These are phyloP conservation scores for Kryphioiulus occultus DNA, from an alignment of 2,888 invertebrate species.

Conservation along the genomic window DNA sequence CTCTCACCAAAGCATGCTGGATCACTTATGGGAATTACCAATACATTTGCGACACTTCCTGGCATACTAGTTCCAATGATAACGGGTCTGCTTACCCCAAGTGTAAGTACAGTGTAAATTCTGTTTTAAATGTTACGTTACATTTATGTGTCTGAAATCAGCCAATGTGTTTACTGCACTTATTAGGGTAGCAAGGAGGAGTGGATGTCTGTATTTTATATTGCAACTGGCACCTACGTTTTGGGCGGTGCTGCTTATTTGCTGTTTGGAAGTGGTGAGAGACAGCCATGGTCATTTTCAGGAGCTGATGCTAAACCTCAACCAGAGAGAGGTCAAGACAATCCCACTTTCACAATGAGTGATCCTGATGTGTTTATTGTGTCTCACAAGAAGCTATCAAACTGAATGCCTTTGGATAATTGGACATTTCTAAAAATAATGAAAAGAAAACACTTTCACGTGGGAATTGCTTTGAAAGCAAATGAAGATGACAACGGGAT, in stretches of 20 bases:
- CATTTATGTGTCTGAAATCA: background rate
- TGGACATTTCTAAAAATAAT: background rate
- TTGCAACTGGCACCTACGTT: conserved; percentile 61
- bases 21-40: conserved; percentile 64
- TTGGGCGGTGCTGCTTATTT: conserved; percentile 62
- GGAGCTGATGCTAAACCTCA: background rate
- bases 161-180: background rate
- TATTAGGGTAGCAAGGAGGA: conserved; percentile 63
- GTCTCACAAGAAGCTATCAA: background rate
- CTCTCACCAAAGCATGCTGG: conserved; percentile 65
- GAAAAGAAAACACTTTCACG: too few relatives aligned
- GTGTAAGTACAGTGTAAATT: conserved; percentile 58
- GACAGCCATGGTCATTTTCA: conserved; percentile 61
- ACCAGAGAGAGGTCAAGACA: background rate
- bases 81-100: conserved; percentile 61
- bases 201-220: conserved; percentile 63
- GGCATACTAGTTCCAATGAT: conserved; percentile 63
- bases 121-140: background rate
- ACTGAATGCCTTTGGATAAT: too few relatives aligned
- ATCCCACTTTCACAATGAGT: background rate
- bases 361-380: background rate
- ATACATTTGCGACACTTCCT: conserved; percentile 63
- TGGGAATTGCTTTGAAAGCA: too few relatives aligned
- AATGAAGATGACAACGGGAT: too few relatives aligned
- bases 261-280: conserved; percentile 62